These are phyloP conservation scores for Carcharodon carcharias DNA, from an alignment of 2,797 vertebrate genomes.

Conservation along the genomic window DNA sequence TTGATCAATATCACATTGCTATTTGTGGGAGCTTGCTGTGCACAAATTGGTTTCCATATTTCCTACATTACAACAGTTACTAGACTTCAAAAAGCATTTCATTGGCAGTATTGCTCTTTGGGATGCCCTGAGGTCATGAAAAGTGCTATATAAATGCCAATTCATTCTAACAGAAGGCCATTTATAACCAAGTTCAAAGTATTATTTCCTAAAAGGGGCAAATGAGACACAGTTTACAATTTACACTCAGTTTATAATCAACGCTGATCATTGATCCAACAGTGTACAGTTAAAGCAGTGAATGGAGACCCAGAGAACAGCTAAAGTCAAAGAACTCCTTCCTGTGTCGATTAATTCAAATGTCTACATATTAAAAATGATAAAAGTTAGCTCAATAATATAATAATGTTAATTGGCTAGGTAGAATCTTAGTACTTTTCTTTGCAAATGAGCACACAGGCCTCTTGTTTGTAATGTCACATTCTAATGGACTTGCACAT, in stretches of 20 bases:
- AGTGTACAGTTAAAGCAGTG: not conserved
- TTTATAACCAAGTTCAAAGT: not conserved
- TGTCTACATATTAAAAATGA: not conserved
- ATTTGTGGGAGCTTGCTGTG: not conserved
- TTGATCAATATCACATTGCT: not conserved
- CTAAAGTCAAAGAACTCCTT: not conserved
- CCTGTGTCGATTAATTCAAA: not conserved
- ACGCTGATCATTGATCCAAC: not conserved
- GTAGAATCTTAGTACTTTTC: not conserved
- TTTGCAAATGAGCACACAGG: not conserved
- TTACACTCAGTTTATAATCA: not conserved
- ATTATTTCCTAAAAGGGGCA: not conserved
- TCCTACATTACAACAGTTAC: not conserved
- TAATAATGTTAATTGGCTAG: not conserved
- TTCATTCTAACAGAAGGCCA: not conserved
- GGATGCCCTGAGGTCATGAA: not conserved
- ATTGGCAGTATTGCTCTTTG: not conserved
- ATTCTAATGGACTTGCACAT: not conserved
- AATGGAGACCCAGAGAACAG: not conserved
- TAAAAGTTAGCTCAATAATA: not conserved
- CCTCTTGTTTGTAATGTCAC: not conserved
- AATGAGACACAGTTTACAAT: no score
- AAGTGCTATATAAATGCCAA: not conserved
- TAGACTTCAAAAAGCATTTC: not conserved
- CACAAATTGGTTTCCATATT: not conserved